Conservation (phyloP, 2,888 invertebrate genomes). For the Drosophila atripex region DNA sequence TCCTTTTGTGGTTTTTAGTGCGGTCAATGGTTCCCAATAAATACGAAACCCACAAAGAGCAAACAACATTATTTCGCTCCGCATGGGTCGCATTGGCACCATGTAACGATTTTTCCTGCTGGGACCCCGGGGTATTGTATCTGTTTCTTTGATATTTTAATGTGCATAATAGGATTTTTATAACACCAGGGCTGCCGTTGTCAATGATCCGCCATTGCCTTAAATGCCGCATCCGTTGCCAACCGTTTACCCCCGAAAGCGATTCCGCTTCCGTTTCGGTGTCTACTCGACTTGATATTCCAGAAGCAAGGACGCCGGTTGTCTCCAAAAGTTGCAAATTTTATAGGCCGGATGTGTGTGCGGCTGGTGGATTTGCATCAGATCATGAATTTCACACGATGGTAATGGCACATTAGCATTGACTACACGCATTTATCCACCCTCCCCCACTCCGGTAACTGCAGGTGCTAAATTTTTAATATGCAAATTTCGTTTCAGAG, state of each 20-base stretch:
- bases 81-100: neutral
- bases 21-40: neutral
- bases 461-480: constrained; percentile 78
- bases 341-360: constrained; percentile 71
- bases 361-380: constrained; percentile 72
- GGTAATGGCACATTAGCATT: constrained; percentile 76
- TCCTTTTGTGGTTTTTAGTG: neutral
- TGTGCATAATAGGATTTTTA: constrained; percentile 82
- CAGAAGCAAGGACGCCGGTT: constrained; percentile 38
- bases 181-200: constrained; percentile 66
- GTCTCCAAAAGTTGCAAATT: constrained; percentile 77
- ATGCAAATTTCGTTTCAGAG: constrained; percentile 61
- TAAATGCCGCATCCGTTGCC: constrained; percentile 27
- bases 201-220: constrained; percentile 44
- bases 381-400: constrained; percentile 75
- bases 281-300: neutral
- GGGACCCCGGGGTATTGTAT: constrained; percentile 51
- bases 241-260: constrained; percentile 3
- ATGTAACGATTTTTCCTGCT: constrained; percentile 48
- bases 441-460: constrained; percentile 43
- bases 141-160: constrained; percentile 81
- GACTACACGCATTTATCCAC: constrained; percentile 73
- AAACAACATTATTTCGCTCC: neutral
- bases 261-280: neutral
- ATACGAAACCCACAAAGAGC: neutral